Base-by-base conservation (phyloP, 2,797 vertebrate genomes). In the Leontocebus nigricollis region DNA sequence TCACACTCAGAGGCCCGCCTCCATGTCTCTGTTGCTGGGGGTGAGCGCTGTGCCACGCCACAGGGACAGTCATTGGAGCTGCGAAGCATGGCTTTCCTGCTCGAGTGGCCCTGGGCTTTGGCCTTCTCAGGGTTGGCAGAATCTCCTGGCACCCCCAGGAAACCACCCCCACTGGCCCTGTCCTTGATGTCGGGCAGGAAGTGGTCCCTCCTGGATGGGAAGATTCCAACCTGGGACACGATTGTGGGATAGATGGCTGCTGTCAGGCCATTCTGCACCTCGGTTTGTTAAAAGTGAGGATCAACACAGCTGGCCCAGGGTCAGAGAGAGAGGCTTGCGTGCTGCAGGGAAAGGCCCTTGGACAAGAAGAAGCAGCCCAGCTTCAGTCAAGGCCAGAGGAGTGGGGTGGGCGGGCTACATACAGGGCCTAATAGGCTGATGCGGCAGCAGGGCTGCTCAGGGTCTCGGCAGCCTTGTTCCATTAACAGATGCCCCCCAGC, bases 1-100 rank as follows among this genome's bases (percentile, higher is more conserved):
- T 0, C 0, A 2, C 0, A 4, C 46, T 24, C 0, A 0, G 2
- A 22, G 14, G 36, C 50, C 5, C 0, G 10, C 48, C 67, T 27
- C 91, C 0, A 1, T 22, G 75, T 22, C 36, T 70, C 36, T 14
- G 70, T 36, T 52, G 27, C 64, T 0, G 17, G 46, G 73, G 33
- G 0, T 39, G 26, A 3, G 52, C 27, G 46, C 46, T 33, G 26
- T 5, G 27, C 46, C 46, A 4, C 5, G 7, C 41, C 0, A 0
- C 33, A 27, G 1, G 41, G 14, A 48, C 7, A 5, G 1, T 15
- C 15, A 2, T 17, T 33, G 26, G 64, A 3, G 9, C 73, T 44
- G 61, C 0, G 0, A 36, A 39, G 46, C 48, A 2, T 9, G 12
- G 26, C n/a, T 67, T 83, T 77, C 44, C 41, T 50, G 59, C 39